phyloP scores from a whole-genome alignment of 1,140 invertebrate genomes.

The Bombus turneri region DNA sequence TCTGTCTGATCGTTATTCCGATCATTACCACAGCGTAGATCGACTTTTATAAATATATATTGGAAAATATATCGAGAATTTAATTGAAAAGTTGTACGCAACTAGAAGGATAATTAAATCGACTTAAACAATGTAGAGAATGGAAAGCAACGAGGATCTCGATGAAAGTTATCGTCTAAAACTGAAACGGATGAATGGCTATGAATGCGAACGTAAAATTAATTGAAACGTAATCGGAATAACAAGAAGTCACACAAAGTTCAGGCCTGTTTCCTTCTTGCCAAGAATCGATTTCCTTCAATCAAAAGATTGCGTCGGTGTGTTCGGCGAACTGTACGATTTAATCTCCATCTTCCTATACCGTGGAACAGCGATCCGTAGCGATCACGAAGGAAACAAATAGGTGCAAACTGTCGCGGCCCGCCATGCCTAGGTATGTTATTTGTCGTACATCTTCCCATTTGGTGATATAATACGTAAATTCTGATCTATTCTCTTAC shows the following conservation, averaged over 20 bases:
- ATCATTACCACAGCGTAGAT: not conserved
- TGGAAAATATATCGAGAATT: not conserved
- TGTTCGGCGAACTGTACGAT: constrained; percentile 57
- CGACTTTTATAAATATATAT: not conserved
- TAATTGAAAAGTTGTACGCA: not conserved
- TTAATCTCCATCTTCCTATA: constrained; percentile 60
- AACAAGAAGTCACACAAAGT: not conserved
- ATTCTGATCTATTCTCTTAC: not conserved
- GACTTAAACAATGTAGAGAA: too few species aligned
- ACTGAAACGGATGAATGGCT: not conserved
- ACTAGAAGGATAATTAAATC: not conserved
- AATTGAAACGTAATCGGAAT: not conserved
- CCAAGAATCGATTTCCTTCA: constrained; percentile 5
- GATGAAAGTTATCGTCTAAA: not conserved
- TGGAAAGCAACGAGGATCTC: not conserved
- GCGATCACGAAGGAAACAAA: constrained; percentile 6
- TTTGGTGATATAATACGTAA: not conserved
- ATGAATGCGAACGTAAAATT: not conserved
- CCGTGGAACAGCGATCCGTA: not conserved
- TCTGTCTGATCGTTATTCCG: not conserved
- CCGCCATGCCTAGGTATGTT: not conserved
- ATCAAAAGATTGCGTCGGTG: not conserved
- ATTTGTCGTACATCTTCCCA: not conserved
- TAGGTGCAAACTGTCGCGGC: not conserved
- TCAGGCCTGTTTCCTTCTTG: not conserved